Evolutionary conservation across 2,113 vertebrate species (phyloP).

Genomic region (Muscicapa adusta): DNA sequence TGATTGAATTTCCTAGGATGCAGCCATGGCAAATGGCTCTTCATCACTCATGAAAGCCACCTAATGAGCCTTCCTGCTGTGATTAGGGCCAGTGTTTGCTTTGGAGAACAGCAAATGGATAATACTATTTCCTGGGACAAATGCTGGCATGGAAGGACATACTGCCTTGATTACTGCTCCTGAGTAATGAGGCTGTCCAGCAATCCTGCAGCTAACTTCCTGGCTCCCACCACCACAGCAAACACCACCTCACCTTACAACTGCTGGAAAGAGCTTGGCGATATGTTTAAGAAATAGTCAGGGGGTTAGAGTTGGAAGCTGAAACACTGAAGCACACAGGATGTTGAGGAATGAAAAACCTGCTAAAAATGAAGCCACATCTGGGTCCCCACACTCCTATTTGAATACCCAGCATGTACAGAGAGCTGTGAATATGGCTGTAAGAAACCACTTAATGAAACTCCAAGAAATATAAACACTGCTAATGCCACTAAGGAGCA

Average conservation of each 20-base stretch:
- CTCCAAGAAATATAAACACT: neutral
- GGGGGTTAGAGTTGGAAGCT: neutral
- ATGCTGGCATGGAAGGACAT: constrained; percentile 35
- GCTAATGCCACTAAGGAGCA: neutral
- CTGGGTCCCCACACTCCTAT: neutral
- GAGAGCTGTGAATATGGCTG: rapidly evolving
- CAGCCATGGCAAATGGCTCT: constrained; percentile 58
- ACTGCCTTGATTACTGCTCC: constrained; percentile 45
- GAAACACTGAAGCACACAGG: neutral
- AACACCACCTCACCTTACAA: neutral
- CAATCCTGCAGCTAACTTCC: constrained; percentile 13
- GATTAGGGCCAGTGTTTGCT: constrained; percentile 44
- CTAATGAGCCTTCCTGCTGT: constrained; percentile 59
- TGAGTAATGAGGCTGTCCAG: constrained; percentile 42
- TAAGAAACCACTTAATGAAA: neutral
- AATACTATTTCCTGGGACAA: constrained; percentile 65
- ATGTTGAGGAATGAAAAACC: neutral
- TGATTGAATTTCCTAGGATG: constrained; percentile 70
- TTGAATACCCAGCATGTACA: rapidly evolving
- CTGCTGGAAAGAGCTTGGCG: neutral
- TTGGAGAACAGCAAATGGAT: constrained; percentile 57
- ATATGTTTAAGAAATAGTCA: neutral
- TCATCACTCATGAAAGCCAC: constrained; percentile 36
- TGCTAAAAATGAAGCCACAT: neutral
- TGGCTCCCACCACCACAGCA: constrained; percentile 31